Percentiles rank a stretch among this genome's conserved stretches.
phyloP scores from a whole-genome alignment of 2,888 invertebrate genomes.

The Choristoneura rosaceana region DNA sequence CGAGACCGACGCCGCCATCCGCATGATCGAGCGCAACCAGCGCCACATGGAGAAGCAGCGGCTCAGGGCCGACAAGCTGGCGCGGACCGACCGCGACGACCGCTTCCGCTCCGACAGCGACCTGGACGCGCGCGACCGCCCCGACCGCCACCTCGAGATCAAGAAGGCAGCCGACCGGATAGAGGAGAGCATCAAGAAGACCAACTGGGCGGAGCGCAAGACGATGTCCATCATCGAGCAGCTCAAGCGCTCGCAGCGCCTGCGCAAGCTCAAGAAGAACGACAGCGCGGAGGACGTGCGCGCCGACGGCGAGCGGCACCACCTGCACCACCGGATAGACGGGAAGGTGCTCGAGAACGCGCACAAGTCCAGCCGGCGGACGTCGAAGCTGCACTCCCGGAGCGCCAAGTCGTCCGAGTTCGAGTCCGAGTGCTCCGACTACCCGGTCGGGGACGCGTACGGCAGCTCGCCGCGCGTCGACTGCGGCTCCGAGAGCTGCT shows the following conservation, averaged over 20 bases:
- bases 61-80: conserved; percentile 72
- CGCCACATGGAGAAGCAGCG: conserved; percentile 86
- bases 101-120: conserved; percentile 76
- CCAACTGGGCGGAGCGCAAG: conserved; percentile 81
- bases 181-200: conserved; percentile 80
- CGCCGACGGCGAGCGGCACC: conserved; percentile 77
- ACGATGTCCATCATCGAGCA: conserved; percentile 80
- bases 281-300: conserved; percentile 80
- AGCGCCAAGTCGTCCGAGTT: conserved; percentile 91
- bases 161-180: conserved; percentile 75
- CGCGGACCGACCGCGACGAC: conserved; percentile 67
- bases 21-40: conserved; percentile 86
- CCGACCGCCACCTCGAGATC: conserved; percentile 69
- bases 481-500: conserved; percentile 86
- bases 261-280: conserved; percentile 74
- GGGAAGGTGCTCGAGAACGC: conserved; percentile 83
- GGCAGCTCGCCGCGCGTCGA: conserved; percentile 78
- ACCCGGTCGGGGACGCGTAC: conserved; percentile 76
- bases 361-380: conserved; percentile 81
- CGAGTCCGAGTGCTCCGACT: conserved; percentile 89
- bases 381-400: conserved; percentile 81
- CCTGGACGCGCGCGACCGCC: conserved; percentile 64
- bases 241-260: conserved; percentile 75
- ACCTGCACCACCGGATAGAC: conserved; percentile 78
- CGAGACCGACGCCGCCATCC: conserved; percentile 85